Conservation (phyloP, 2,113 vertebrate species). For the Pluvialis apricaria region DNA sequence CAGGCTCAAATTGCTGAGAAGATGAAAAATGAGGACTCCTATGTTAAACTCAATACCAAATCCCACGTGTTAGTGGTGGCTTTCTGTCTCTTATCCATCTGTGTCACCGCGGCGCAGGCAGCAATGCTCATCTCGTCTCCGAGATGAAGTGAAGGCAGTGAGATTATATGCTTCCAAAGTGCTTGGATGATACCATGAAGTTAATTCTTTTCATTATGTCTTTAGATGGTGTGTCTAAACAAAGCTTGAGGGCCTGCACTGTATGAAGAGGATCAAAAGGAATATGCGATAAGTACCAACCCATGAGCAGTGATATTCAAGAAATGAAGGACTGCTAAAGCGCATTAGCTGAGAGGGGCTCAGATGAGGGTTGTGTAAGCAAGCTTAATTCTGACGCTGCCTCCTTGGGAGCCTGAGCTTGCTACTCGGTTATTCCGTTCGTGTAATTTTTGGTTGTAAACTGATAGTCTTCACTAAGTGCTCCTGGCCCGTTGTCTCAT, state of each 20-base stretch:
- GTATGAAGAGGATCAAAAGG: neutral
- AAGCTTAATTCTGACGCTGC: neutral
- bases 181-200: neutral
- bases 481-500: fast-evolving
- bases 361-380: neutral
- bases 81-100: neutral
- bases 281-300: neutral
- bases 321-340: neutral
- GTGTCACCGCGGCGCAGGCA: fast-evolving
- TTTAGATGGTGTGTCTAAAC: neutral
- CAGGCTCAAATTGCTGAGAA: neutral
- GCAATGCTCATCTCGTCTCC: neutral
- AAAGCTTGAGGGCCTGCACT: neutral
- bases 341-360: neutral
- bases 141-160: neutral
- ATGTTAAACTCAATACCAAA: neutral
- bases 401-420: neutral
- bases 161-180: neutral
- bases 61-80: neutral
- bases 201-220: neutral
- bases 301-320: neutral
- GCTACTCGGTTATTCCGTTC: fast-evolving
- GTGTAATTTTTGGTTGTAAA: neutral
- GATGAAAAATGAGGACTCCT: neutral
- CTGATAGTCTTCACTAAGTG: neutral